A percentile compares a stretch with the other conserved stretches of the same genome.
phyloP scores from a whole-genome alignment of 2,113 vertebrate species.

The Paralichthys olivaceus region DNA sequence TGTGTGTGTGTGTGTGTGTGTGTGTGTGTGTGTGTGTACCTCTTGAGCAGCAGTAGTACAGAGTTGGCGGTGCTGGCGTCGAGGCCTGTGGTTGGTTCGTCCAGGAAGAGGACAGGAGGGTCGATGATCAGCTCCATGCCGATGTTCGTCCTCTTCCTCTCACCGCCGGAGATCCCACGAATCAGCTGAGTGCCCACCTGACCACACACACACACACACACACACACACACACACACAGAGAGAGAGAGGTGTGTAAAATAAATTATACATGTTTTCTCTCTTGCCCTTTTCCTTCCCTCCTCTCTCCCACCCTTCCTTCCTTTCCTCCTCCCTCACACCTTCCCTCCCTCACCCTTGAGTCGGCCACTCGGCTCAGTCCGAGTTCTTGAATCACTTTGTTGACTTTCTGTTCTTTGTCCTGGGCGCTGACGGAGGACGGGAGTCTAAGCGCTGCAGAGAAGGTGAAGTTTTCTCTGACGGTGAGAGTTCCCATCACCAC shows the following conservation, averaged over 20 bases:
- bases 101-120: slow-evolving; percentile 92
- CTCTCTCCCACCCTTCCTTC: no score
- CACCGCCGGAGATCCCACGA: slow-evolving; percentile 92
- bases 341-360: slow-evolving; percentile 81
- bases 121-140: slow-evolving; percentile 96
- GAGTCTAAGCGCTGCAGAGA: slow-evolving; percentile 93
- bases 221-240: neutral
- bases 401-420: slow-evolving; percentile 86
- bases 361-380: slow-evolving; percentile 92
- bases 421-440: slow-evolving; percentile 78
- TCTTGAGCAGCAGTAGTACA: slow-evolving; percentile 91
- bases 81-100: slow-evolving; percentile 94
- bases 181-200: slow-evolving; percentile 93
- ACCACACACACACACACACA: slow-evolving; percentile 9
- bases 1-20: neutral
- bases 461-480: slow-evolving; percentile 92
- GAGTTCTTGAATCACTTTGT: slow-evolving; percentile 87
- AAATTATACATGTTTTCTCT: no score
- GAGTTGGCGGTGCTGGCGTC: slow-evolving; percentile 93
- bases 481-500: slow-evolving; percentile 96
- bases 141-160: slow-evolving; percentile 94
- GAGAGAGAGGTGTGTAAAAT: neutral
- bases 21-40: slow-evolving; percentile 73
- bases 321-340: neutral
- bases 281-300: neutral